Evolutionary conservation across 2,113 vertebrate genomes (phyloP).

Genomic region (Corythornis cristatus): DNA sequence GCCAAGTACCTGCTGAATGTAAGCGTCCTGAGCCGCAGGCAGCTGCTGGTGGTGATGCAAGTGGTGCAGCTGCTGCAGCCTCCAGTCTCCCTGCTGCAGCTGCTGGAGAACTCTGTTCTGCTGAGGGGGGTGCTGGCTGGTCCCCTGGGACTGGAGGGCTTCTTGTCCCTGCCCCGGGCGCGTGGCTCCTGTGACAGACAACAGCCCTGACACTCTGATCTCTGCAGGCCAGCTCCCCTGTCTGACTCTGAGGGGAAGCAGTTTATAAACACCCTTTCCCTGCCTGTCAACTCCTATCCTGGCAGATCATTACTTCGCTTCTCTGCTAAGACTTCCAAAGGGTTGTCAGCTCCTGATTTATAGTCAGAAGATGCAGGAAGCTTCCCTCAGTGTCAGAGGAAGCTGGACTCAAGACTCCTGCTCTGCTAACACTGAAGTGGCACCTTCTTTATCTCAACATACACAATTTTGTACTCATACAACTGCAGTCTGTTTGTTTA

Average conservation of each 20-base stretch:
- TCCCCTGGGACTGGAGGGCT: conserved; percentile 65
- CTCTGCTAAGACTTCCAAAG: background rate
- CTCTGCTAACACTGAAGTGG: background rate
- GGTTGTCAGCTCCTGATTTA: accelerated
- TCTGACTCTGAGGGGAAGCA: background rate
- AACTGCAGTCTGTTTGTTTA: background rate
- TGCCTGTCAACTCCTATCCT: background rate
- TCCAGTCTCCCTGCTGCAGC: conserved; percentile 93
- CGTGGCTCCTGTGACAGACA: conserved; percentile 51
- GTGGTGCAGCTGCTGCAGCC: conserved; percentile 88
- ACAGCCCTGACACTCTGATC: background rate
- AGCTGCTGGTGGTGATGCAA: conserved; percentile 80
- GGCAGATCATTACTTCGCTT: accelerated
- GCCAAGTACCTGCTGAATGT: conserved; percentile 82
- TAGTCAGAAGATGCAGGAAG: accelerated
- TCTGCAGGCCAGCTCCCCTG: background rate
- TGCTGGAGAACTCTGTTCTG: conserved; percentile 92
- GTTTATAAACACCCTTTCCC: background rate
- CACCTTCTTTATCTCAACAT: background rate
- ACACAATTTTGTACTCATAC: background rate
- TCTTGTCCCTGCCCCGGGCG: conserved; percentile 78
- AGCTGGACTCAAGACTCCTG: background rate
- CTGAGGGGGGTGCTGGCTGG: conserved; percentile 80
- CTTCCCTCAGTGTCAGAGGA: background rate
- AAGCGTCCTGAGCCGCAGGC: conserved; percentile 79